A percentile compares a stretch with the other conserved stretches of the same genome.
These are phyloP conservation scores for Antennarius maculatus DNA, from an alignment of 2,797 vertebrate species.

Conservation along the genomic window DNA sequence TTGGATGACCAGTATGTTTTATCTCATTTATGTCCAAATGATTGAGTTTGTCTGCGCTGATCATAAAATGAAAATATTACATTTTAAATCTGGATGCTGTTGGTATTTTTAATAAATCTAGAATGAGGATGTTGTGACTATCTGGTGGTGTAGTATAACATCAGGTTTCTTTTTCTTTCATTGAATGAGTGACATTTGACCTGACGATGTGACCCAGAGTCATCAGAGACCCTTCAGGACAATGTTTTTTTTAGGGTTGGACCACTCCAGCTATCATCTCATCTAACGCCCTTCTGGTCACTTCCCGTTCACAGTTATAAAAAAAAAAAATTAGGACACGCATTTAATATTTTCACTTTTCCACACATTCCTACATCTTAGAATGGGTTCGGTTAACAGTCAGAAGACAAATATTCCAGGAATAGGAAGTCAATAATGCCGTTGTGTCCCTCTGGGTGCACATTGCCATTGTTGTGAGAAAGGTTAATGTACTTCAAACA, in stretches of 20 bases:
- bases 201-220: neutral
- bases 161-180: neutral
- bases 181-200: neutral
- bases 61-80: slow-evolving; percentile 4
- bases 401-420: slow-evolving; percentile 75
- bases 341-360: slow-evolving; percentile 66
- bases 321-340: slow-evolving; percentile 26
- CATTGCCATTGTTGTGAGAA: slow-evolving; percentile 81
- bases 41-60: neutral
- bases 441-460: slow-evolving; percentile 75
- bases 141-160: too few species aligned
- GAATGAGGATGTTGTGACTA: too few species aligned
- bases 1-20: neutral
- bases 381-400: slow-evolving; percentile 74
- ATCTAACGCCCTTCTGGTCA: slow-evolving; percentile 24
- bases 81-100: slow-evolving; percentile 23
- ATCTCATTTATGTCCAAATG: too few species aligned
- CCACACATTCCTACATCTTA: slow-evolving; percentile 66
- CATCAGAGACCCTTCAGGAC: slow-evolving; percentile 1
- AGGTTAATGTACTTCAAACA: slow-evolving; percentile 84
- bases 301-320: slow-evolving; percentile 43
- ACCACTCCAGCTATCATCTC: slow-evolving; percentile 2
- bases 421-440: slow-evolving; percentile 81
- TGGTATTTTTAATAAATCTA: neutral
- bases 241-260: neutral